A percentile compares a stretch with the other conserved stretches of the same genome.
phyloP scores from a whole-genome alignment of 1,140 invertebrate species.

The Temnothorax nylanderi region DNA sequence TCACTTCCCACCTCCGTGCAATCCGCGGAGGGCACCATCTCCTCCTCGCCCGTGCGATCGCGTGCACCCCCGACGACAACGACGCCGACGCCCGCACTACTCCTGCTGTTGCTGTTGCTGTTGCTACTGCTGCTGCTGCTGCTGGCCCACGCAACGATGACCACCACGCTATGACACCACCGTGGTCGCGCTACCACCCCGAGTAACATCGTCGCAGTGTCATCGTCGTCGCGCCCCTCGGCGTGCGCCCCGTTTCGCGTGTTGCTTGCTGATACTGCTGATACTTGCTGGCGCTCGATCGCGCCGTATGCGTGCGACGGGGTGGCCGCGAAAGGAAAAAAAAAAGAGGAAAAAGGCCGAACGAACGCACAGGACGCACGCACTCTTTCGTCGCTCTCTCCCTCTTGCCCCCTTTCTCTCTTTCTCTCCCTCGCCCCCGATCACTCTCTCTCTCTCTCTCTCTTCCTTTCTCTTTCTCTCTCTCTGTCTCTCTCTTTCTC shows the following conservation, averaged over 20 bases:
- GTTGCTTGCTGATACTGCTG: neutral
- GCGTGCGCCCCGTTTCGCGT: constrained; percentile 47
- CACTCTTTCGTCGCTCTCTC: constrained; percentile 50
- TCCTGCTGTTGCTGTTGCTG: constrained; percentile 20
- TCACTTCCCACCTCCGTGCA: constrained; percentile 64
- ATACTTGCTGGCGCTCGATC: constrained; percentile 18
- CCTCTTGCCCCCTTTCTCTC: constrained; percentile 25
- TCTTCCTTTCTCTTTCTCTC: neutral
- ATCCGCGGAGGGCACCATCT: constrained; percentile 71
- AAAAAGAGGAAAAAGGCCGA: neutral
- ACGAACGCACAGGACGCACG: constrained; percentile 50
- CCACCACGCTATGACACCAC: constrained; percentile 56
- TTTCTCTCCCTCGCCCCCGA: neutral
- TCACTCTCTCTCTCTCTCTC: neutral
- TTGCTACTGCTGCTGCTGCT: constrained; percentile 22
- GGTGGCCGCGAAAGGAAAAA: constrained; percentile 26
- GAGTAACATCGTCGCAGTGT: constrained; percentile 72
- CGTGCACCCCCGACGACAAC: constrained; percentile 72
- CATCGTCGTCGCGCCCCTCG: constrained; percentile 68
- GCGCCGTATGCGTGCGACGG: constrained; percentile 33
- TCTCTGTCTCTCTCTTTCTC: neutral
- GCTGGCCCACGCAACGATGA: constrained; percentile 53
- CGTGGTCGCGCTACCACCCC: constrained; percentile 67
- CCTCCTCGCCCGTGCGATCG: constrained; percentile 70
- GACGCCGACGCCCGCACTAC: constrained; percentile 71